Evolutionary conservation across 2,113 vertebrate genomes (phyloP).

Genomic region (Oncorhynchus gorbuscha): DNA sequence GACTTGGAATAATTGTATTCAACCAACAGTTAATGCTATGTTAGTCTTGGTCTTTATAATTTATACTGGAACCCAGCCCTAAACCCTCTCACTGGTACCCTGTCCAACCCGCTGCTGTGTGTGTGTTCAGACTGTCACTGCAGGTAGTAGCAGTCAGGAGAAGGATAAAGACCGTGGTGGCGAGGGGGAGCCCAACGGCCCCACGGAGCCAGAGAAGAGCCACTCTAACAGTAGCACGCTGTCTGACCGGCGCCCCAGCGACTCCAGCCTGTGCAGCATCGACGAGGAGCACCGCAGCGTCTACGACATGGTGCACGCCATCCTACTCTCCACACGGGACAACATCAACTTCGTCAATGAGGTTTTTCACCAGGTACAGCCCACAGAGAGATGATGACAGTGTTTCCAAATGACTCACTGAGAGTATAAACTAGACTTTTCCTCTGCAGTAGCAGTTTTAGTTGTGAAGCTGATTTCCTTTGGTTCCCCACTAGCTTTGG

Average conservation of each 20-base stretch:
- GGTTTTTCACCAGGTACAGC: slow-evolving; percentile 90
- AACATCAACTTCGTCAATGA: slow-evolving; percentile 98
- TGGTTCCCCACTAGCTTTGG: neutral
- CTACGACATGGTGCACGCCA: slow-evolving; percentile 93
- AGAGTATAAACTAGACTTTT: neutral
- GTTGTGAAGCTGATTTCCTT: neutral
- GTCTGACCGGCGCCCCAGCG: slow-evolving; percentile 86
- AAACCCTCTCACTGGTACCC: neutral
- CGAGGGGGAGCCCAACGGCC: slow-evolving; percentile 71
- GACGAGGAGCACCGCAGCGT: slow-evolving; percentile 88
- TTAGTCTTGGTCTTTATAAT: too few species aligned
- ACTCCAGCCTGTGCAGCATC: slow-evolving; percentile 90
- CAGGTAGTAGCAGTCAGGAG: slow-evolving; percentile 79
- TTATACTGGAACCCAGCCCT: neutral
- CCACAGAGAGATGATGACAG: too few species aligned
- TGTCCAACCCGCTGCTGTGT: slow-evolving; percentile 6
- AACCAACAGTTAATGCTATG: too few species aligned
- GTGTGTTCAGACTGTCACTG: slow-evolving; percentile 76
- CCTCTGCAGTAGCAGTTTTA: neutral
- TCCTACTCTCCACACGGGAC: slow-evolving; percentile 90
- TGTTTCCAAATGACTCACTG: too few species aligned
- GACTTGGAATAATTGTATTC: neutral
- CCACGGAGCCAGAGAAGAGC: slow-evolving; percentile 80
- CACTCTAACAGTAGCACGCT: slow-evolving; percentile 90
- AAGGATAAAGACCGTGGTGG: slow-evolving; percentile 26